phyloP scores from a whole-genome alignment of 2,888 invertebrate genomes.

The Temnothorax unifasciatus region DNA sequence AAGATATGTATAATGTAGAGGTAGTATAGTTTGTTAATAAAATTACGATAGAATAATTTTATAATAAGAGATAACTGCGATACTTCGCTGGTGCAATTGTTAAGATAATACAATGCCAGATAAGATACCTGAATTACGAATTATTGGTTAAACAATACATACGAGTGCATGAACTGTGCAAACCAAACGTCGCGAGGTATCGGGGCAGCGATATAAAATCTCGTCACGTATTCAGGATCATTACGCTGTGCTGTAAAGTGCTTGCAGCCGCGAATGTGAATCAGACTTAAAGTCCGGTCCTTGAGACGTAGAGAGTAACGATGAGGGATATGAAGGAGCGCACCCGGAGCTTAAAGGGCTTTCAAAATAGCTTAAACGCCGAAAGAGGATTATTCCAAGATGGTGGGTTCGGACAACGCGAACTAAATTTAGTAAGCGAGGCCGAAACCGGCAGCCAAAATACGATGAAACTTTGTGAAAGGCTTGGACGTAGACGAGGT shows the following conservation, averaged over 20 bases:
- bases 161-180: neutral
- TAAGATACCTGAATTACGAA: neutral
- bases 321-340: slow-evolving; percentile 62
- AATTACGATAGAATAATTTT: neutral
- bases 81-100: neutral
- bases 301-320: slow-evolving; percentile 54
- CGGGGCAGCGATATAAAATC: neutral
- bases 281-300: slow-evolving; percentile 45
- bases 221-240: slow-evolving; percentile 36
- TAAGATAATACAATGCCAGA: neutral
- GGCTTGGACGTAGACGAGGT: slow-evolving; percentile 57
- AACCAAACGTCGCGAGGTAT: neutral
- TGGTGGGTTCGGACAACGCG: slow-evolving; percentile 75
- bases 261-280: slow-evolving; percentile 38
- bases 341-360: slow-evolving; percentile 73
- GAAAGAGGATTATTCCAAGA: slow-evolving; percentile 82
- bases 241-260: slow-evolving; percentile 7
- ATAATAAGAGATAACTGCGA: neutral
- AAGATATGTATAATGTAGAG: neutral
- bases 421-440: slow-evolving; percentile 80
- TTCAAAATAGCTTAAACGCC: slow-evolving; percentile 78
- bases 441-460: slow-evolving; percentile 72
- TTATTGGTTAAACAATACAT: neutral
- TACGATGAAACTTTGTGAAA: slow-evolving; percentile 71
- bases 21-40: neutral